phyloP scores from a whole-genome alignment of 2,888 invertebrate genomes.

The Lasioglossum lativentre region DNA sequence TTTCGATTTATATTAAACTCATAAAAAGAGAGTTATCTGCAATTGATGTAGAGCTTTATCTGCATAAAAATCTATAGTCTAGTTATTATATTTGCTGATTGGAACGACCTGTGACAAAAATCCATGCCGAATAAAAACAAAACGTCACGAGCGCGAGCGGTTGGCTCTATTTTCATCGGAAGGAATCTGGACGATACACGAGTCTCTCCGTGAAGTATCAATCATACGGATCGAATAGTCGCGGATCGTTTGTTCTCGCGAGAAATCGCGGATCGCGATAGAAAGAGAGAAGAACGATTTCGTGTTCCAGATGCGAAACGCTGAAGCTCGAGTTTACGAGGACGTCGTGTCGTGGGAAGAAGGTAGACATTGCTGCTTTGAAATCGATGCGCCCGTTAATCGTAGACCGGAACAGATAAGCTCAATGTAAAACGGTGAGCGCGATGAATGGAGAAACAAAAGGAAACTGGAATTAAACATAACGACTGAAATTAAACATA shows the following conservation, averaged over 20 bases:
- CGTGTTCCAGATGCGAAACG: constrained; percentile 1
- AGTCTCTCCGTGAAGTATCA: not conserved
- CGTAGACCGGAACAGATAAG: constrained; percentile 38
- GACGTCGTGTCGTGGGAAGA: not conserved
- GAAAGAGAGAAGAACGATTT: not conserved
- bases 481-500: not conserved
- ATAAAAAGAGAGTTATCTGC: too few species aligned
- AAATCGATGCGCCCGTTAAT: constrained; percentile 38
- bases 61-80: not conserved
- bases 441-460: not conserved
- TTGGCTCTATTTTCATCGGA: not conserved
- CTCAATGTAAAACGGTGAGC: constrained; percentile 9
- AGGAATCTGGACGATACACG: not conserved
- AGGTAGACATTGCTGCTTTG: not conserved
- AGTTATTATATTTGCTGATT: not conserved
- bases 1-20: too few species aligned
- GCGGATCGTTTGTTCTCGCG: not conserved
- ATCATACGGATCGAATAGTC: not conserved
- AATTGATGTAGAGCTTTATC: too few species aligned
- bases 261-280: not conserved
- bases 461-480: not conserved
- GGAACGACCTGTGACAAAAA: not conserved
- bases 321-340: not conserved
- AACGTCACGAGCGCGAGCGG: not conserved
- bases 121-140: not conserved